Base-by-base conservation (phyloP, 2,113 vertebrate species). In the Pomatorhinus ruficollis region DNA sequence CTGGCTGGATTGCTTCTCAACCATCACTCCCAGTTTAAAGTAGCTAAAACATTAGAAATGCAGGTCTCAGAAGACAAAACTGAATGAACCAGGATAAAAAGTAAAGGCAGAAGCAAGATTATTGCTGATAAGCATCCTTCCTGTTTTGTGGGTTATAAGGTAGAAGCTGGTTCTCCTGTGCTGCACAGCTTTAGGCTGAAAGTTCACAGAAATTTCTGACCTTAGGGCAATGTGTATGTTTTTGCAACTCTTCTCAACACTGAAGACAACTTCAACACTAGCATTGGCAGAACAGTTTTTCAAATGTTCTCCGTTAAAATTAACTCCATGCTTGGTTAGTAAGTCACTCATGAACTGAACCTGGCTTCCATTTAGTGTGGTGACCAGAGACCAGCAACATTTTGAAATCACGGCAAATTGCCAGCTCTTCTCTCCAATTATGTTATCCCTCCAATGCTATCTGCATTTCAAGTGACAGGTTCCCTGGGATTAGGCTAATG, bases 381-480 rank as follows among this genome's bases (percentile, higher is more conserved):
- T 54, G 90, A 70, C 70, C 5, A 2, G 56, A 90, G 63, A 93
- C 27, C 33, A 92, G 39, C 40, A 90, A 50, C 30, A 40, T 68
- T 74, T 86, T 84, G 54, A 89, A 78, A 71, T 71, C 53, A 42
- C 5, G 19, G 30, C 6, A 3, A 78, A 74, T 45, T 85, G 68
- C 76, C 83, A 95, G 69, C 30, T 86, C 68, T 77, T 86, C 54
- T 59, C 50, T 95, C 60, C 75, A 95, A 16, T 33, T 64, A 57
- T 66, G 70, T 69, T 61, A 13, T 61, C 28, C 35, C 63, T 42
- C 40, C 71, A 77, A 20, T 59, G 39, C 83, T 92, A 90, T 70
- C 82, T 93, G 50, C n/a, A 76, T 84, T 87, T 93, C 87, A 57
- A 76, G 57, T 76, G 77, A 92, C 72, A 82, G 44, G 40, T 54